These are phyloP conservation scores for Nephotettix cincticeps DNA, from an alignment of 1,140 invertebrate species.

Conservation along the genomic window DNA sequence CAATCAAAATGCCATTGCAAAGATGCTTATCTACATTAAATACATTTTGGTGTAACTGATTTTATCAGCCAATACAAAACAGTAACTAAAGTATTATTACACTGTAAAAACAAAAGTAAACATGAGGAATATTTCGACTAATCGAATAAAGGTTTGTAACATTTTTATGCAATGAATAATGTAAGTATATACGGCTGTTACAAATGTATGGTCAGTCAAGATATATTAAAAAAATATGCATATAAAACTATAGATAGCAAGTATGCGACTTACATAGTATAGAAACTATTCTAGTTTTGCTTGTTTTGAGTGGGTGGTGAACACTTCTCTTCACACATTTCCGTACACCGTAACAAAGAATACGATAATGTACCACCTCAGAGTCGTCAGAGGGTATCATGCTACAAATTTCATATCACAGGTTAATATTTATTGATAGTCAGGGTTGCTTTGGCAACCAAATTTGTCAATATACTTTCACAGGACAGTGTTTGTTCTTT, in stretches of 20 bases:
- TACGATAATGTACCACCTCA: too few species aligned
- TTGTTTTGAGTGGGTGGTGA: background rate
- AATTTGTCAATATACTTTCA: too few species aligned
- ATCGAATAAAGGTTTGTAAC: background rate
- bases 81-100: conserved; percentile 1
- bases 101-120: background rate
- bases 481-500: too few species aligned
- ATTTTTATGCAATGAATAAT: background rate
- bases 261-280: background rate
- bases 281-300: conserved; percentile 5
- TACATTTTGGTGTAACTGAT: conserved; percentile 21
- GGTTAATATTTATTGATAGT: too few species aligned
- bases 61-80: conserved; percentile 10
- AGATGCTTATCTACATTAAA: conserved; percentile 15
- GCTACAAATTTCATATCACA: too few species aligned
- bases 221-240: conserved; percentile 18
- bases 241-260: conserved; percentile 18
- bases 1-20: conserved; percentile 21
- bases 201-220: conserved; percentile 17
- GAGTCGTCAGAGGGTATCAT: too few species aligned
- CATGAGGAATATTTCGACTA: background rate
- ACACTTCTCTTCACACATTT: conserved; percentile 17
- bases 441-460: too few species aligned
- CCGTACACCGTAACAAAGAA: too few species aligned
- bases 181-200: background rate